phyloP scores from a whole-genome alignment of 2,797 vertebrate species.

The Cuculus canorus region DNA sequence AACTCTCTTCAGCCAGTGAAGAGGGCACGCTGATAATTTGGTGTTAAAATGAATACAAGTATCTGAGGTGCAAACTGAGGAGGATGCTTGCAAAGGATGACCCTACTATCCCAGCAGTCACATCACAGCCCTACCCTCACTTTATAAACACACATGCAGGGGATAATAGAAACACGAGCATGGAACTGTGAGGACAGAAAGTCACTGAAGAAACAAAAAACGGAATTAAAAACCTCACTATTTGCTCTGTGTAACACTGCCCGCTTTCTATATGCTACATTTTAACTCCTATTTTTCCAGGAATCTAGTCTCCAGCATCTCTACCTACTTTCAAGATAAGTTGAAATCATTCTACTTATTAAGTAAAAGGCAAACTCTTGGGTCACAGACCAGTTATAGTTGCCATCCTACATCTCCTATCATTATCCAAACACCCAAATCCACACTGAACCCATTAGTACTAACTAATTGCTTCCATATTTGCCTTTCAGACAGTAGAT shows the following conservation, averaged over 20 bases:
- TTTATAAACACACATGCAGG: background rate
- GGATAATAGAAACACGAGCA: background rate
- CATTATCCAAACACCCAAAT: background rate
- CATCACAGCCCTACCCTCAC: background rate
- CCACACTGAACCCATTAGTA: background rate
- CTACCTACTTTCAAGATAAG: background rate
- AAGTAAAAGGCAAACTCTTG: background rate
- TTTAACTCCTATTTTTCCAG: background rate
- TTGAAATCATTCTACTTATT: background rate
- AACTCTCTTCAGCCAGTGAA: background rate
- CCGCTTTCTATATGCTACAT: background rate
- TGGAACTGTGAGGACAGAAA: background rate
- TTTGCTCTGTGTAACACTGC: background rate
- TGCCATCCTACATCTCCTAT: background rate
- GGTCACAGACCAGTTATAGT: background rate
- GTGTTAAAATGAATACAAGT: background rate
- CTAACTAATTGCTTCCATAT: background rate
- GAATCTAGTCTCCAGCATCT: background rate
- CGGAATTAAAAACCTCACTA: fast-evolving
- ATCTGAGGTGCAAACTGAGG: background rate
- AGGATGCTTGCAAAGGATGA: background rate
- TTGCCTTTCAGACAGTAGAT: background rate
- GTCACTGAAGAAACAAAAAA: background rate
- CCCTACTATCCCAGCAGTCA: background rate
- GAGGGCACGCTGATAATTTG: background rate